Conservation (phyloP, 2,888 invertebrate species). For the Beris chalybata region DNA sequence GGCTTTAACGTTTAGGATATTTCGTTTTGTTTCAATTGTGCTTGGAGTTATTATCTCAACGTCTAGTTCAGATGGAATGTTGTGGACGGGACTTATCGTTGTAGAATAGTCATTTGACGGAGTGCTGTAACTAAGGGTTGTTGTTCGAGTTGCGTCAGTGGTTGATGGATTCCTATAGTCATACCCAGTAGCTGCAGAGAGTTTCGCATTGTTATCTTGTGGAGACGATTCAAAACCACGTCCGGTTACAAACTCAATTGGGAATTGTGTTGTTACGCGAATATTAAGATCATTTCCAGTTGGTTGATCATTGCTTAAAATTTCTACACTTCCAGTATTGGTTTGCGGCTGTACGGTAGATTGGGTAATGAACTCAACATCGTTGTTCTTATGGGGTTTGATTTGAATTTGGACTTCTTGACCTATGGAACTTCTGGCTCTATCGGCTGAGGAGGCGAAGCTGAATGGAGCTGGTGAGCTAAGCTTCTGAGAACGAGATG, state of each 20-base stretch:
- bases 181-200: constrained; percentile 7
- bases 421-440: constrained; percentile 6
- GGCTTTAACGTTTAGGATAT: background rate
- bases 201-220: background rate
- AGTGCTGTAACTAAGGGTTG: constrained; percentile 11
- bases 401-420: too few relatives aligned
- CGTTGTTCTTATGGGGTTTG: too few relatives aligned
- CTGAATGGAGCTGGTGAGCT: constrained; percentile 25
- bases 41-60: background rate
- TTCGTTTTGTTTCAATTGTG: constrained; percentile 7
- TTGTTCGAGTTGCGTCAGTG: background rate
- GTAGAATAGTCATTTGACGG: constrained; percentile 8
- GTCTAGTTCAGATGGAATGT: constrained; percentile 4
- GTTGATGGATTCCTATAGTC: constrained; percentile 12
- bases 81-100: background rate
- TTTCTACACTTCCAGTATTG: constrained; percentile 19
- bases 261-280: constrained; percentile 6
- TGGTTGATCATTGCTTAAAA: constrained; percentile 11
- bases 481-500: constrained; percentile 10
- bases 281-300: constrained; percentile 12
- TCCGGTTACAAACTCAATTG: constrained; percentile 11
- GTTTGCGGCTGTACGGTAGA: background rate
- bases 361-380: too few relatives aligned
- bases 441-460: constrained; percentile 14
- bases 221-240: background rate